These are phyloP conservation scores for Drosophila mettleri DNA, from an alignment of 2,888 invertebrate genomes.

Conservation along the genomic window DNA sequence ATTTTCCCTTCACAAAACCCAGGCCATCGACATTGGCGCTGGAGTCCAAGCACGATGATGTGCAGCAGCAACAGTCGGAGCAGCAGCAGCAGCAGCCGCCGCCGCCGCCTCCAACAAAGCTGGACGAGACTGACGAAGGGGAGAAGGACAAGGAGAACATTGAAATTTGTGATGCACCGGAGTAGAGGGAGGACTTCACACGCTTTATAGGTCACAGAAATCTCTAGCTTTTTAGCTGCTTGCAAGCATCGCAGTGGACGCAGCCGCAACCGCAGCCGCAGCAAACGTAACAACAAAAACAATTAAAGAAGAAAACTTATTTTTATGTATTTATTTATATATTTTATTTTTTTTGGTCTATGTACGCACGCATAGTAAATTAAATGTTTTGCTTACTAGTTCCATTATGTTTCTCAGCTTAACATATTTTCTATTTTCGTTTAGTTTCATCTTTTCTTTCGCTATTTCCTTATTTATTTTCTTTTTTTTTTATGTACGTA, in stretches of 20 bases:
- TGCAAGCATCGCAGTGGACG: conserved; percentile 39
- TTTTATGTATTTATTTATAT: conserved; percentile 7
- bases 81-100: conserved; percentile 5
- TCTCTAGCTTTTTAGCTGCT: conserved; percentile 64
- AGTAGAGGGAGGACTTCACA: conserved; percentile 7
- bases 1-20: conserved; percentile 85
- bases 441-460: neutral
- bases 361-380: conserved; percentile 1
- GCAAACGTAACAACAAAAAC: conserved; percentile 39
- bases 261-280: conserved; percentile 25
- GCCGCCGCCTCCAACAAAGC: neutral
- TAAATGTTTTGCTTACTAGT: neutral
- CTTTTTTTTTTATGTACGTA: conserved; percentile 34
- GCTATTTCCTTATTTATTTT: neutral
- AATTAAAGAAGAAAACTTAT: conserved; percentile 13
- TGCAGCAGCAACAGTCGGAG: conserved; percentile 6
- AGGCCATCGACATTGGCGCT: conserved; percentile 84
- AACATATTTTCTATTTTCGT: neutral
- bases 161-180: conserved; percentile 48
- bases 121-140: conserved; percentile 5
- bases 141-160: conserved; percentile 51
- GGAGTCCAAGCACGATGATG: conserved; percentile 56
- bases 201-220: conserved; percentile 53
- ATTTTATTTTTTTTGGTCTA: conserved; percentile 5
- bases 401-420: neutral